These are phyloP conservation scores for Oncorhynchus clarkii DNA, from an alignment of 2,113 vertebrate genomes.

Conservation along the genomic window DNA sequence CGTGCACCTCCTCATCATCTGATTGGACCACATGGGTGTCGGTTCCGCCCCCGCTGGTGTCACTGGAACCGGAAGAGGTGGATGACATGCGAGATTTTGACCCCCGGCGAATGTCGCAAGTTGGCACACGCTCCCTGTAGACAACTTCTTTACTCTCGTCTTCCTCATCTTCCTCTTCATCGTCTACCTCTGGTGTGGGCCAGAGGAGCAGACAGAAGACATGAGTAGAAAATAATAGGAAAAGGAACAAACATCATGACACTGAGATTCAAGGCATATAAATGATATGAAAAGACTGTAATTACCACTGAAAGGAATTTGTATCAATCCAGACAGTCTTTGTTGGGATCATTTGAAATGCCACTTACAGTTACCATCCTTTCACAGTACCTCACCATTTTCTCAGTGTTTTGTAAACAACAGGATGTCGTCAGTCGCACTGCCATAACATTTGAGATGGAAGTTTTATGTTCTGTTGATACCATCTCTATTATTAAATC, in stretches of 20 bases:
- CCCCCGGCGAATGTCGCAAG: slow-evolving; percentile 51
- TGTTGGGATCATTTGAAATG: too few relatives aligned
- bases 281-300: background rate
- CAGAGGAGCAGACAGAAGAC: background rate
- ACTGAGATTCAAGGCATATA: background rate
- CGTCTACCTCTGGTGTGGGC: slow-evolving; percentile 38
- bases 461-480: too few relatives aligned
- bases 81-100: slow-evolving; percentile 81
- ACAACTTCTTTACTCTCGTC: slow-evolving; percentile 63
- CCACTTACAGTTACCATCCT: background rate
- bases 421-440: background rate
- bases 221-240: background rate
- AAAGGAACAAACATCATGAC: background rate
- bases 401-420: background rate
- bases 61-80: slow-evolving; percentile 80
- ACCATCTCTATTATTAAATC: too few relatives aligned
- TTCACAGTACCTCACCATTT: background rate
- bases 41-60: slow-evolving; percentile 74
- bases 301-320: background rate
- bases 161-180: slow-evolving; percentile 54
- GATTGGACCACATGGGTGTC: slow-evolving; percentile 88
- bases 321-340: too few relatives aligned
- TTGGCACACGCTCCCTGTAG: slow-evolving; percentile 67
- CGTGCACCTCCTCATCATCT: slow-evolving; percentile 82
- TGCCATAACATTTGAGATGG: background rate